These are phyloP conservation scores for Ypsolopha scabrella DNA, from an alignment of 2,888 invertebrate species.

Conservation along the genomic window DNA sequence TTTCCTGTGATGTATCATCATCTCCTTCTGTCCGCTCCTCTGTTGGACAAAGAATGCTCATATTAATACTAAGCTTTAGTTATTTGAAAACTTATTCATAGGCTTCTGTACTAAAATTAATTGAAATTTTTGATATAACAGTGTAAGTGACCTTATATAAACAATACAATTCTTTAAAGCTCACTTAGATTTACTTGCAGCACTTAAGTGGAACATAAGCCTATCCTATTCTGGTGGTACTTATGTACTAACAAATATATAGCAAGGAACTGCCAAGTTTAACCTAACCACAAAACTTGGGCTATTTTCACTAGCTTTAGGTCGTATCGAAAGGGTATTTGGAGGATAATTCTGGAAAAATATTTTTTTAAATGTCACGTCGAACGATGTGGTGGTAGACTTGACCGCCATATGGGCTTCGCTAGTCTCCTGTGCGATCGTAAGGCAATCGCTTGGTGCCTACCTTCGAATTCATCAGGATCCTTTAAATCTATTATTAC, in stretches of 20 bases:
- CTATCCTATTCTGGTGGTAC: not conserved
- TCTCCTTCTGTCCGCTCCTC: slow-evolving; percentile 64
- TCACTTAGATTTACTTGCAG: not conserved
- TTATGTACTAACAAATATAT: not conserved
- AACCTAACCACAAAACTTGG: slow-evolving; percentile 5
- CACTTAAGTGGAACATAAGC: not conserved
- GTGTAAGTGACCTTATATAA: no score
- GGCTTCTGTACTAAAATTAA: no score
- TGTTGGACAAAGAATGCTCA: slow-evolving; percentile 17
- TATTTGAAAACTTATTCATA: no score
- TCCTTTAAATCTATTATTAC: slow-evolving; percentile 5
- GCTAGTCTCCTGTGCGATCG: slow-evolving; percentile 2
- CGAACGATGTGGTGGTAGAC: slow-evolving; percentile 59
- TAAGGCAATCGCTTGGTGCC: slow-evolving; percentile 39
- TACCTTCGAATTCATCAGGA: slow-evolving; percentile 1
- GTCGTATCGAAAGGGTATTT: not conserved
- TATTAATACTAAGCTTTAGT: not conserved
- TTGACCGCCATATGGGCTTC: slow-evolving; percentile 71
- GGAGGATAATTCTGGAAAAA: not conserved
- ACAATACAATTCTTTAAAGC: no score
- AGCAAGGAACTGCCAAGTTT: not conserved
- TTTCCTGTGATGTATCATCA: slow-evolving; percentile 62
- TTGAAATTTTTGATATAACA: no score
- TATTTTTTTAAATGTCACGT: slow-evolving; percentile 3
- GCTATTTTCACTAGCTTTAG: not conserved